These are phyloP conservation scores for Myotis pilosus DNA, from an alignment of 2,797 vertebrate genomes.

Conservation along the genomic window DNA sequence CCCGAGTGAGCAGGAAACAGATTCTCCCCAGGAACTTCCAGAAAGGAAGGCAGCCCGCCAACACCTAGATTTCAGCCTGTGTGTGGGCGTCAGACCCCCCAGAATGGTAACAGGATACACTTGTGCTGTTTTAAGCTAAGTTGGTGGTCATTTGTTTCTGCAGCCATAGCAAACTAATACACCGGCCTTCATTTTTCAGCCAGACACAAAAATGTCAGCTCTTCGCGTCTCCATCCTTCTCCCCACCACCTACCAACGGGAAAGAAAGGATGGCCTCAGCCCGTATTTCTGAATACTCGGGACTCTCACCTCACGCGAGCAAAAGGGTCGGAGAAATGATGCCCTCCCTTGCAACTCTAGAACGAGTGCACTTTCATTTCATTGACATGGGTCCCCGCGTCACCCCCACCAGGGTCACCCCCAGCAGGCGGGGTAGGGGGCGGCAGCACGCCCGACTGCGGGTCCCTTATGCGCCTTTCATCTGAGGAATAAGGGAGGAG, in stretches of 20 bases:
- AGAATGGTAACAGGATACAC: accelerated
- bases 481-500: no score
- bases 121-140: background rate
- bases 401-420: background rate
- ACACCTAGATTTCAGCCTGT: background rate
- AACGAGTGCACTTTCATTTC: background rate
- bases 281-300: accelerated
- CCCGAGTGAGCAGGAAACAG: background rate
- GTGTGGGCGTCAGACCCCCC: background rate
- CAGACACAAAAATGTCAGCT: background rate
- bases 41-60: background rate
- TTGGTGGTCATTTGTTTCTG: accelerated
- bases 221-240: no score
- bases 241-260: background rate
- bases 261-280: background rate
- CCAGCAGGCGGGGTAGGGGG: background rate
- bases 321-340: accelerated
- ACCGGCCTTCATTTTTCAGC: background rate
- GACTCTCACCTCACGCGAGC: background rate
- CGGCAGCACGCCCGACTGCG: accelerated
- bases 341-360: no score
- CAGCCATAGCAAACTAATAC: accelerated
- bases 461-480: background rate
- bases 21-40: background rate
- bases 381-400: background rate